Conservation (phyloP, 2,888 invertebrate genomes). For the Teleiodes luculella region DNA sequence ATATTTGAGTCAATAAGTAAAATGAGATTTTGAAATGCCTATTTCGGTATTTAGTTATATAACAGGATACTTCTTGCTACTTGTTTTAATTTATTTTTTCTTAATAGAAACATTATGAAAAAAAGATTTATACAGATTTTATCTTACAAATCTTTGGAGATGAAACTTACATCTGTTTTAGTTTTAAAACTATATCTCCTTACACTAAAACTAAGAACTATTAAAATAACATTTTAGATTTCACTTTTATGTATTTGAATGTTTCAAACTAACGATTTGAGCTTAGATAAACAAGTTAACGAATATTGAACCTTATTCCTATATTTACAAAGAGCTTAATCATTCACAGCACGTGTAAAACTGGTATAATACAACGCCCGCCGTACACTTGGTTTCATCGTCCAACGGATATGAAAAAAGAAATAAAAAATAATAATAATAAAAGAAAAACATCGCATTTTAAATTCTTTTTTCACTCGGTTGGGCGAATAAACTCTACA, state of each 20-base stretch:
- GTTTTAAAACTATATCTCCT: not conserved
- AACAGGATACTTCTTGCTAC: slow-evolving; percentile 26
- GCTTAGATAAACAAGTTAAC: slow-evolving; percentile 23
- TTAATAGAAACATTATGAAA: too few species aligned
- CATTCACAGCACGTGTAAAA: slow-evolving; percentile 50
- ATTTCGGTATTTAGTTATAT: slow-evolving; percentile 20
- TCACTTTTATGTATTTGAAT: not conserved
- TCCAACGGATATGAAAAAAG: too few species aligned
- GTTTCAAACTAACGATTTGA: not conserved
- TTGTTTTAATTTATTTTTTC: too few species aligned
- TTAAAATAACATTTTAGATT: too few species aligned
- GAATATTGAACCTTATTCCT: slow-evolving; percentile 34
- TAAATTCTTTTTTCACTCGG: too few species aligned
- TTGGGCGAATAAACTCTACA: too few species aligned
- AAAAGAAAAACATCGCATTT: too few species aligned
- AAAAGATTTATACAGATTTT: not conserved
- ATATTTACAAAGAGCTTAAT: slow-evolving; percentile 43
- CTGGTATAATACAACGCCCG: slow-evolving; percentile 48
- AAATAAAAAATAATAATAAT: too few species aligned
- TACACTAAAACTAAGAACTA: not conserved
- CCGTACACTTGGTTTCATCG: slow-evolving; percentile 21
- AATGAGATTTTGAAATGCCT: slow-evolving; percentile 41
- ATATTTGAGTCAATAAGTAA: slow-evolving; percentile 1
- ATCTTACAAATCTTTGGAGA: not conserved
- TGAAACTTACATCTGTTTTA: not conserved